Conservation (phyloP, 2,797 vertebrate genomes). For the Characodon lateralis region DNA sequence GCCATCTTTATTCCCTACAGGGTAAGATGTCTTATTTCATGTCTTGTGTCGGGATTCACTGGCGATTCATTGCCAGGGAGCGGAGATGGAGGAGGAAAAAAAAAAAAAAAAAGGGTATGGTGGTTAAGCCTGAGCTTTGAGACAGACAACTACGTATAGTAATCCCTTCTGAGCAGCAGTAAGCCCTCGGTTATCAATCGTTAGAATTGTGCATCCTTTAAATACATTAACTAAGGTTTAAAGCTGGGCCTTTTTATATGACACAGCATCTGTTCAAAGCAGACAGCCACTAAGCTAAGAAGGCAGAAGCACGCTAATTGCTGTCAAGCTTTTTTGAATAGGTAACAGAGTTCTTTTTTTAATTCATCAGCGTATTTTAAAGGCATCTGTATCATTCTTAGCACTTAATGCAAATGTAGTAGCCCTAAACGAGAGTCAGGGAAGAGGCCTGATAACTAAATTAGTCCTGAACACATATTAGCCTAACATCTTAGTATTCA, state of each 20-base stretch:
- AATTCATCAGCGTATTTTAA: slow-evolving; percentile 52
- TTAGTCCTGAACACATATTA: slow-evolving; percentile 20
- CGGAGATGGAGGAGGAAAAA: slow-evolving; percentile 41
- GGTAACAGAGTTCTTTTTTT: slow-evolving; percentile 41
- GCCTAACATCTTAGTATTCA: background rate
- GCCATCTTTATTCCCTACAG: slow-evolving; percentile 59
- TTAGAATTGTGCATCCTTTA: slow-evolving; percentile 84
- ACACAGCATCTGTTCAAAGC: slow-evolving; percentile 55
- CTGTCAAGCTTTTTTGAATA: slow-evolving; percentile 75
- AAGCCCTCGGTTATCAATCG: slow-evolving; percentile 81
- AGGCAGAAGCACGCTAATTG: slow-evolving; percentile 65
- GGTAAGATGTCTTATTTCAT: slow-evolving; percentile 69
- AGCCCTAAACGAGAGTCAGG: slow-evolving; percentile 25
- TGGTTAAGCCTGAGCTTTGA: slow-evolving; percentile 79
- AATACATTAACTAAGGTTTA: slow-evolving; percentile 82
- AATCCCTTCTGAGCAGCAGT: slow-evolving; percentile 83
- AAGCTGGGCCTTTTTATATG: slow-evolving; percentile 66
- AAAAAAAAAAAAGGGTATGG: slow-evolving; percentile 58
- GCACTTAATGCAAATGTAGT: slow-evolving; percentile 26
- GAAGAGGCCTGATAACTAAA: slow-evolving; percentile 20
- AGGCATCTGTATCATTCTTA: slow-evolving; percentile 47
- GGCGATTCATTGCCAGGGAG: slow-evolving; percentile 70
- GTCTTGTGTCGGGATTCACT: slow-evolving; percentile 72
- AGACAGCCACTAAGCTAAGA: slow-evolving; percentile 56
- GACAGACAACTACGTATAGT: slow-evolving; percentile 79